Conservation (phyloP, 2,113 vertebrate genomes). For the Melanerpes aurifrons region DNA sequence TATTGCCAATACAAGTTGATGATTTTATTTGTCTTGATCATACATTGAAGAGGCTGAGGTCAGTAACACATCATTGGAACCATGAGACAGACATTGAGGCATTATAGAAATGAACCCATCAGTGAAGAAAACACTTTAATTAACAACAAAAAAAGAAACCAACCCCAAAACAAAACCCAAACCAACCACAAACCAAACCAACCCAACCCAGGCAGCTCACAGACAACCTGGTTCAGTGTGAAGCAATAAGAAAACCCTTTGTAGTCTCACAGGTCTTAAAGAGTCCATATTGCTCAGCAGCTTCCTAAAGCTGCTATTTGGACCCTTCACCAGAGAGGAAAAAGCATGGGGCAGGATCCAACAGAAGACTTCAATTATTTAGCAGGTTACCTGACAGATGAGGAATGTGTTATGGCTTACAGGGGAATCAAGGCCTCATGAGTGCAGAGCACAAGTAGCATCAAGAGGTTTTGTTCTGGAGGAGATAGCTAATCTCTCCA, state of each 20-base stretch:
- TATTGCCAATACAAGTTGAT: conserved; percentile 43
- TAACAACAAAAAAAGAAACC: background rate
- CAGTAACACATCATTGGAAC: conserved; percentile 24
- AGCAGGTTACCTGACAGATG: background rate
- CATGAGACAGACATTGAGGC: background rate
- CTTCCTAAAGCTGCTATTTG: background rate
- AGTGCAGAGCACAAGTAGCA: background rate
- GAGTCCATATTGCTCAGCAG: background rate
- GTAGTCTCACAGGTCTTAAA: background rate
- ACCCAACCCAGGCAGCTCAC: background rate
- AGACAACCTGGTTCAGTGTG: background rate
- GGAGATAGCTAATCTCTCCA: background rate
- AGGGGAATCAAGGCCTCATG: background rate
- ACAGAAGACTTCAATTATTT: background rate
- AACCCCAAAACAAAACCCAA: background rate
- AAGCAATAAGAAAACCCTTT: conserved; percentile 1
- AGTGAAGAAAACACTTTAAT: conserved; percentile 16
- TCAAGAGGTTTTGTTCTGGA: background rate
- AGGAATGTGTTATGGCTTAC: conserved; percentile 4
- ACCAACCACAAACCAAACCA: too few relatives aligned
- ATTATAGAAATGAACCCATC: background rate
- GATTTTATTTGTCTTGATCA: conserved; percentile 61
- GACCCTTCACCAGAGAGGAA: background rate
- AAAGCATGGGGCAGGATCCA: background rate
- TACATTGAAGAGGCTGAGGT: conserved; percentile 25